Evolutionary conservation across 1,140 invertebrate species (phyloP), one percentile per base, ranked within the genome.

Genomic region (Drosophila littoralis): DNA sequence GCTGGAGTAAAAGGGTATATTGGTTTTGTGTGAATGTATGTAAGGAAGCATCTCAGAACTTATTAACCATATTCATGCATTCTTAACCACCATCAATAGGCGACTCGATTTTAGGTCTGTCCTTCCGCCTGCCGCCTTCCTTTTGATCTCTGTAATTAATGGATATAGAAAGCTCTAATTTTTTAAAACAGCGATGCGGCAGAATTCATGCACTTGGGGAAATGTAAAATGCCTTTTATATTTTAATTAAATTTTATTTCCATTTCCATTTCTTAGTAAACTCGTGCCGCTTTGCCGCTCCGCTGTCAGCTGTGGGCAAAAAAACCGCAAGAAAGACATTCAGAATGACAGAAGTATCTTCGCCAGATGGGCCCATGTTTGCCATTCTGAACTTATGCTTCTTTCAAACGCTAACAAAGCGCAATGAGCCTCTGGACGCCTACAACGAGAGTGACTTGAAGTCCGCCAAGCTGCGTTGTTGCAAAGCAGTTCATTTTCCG

Each of bases 301-400:
- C 17, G 1, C 13, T 84, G 0, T 35, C 1, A 0, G 51, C 67
- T 1, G 9, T 55, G 2, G 3, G 2, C 7, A 43, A 28, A 32
- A 46, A 2, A 12, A 9, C 46, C 0, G 33, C 33, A 0, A 15
- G 35, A 2, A 28, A 17, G 1, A 33, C 45, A 0, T 42, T 3
- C 5, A 6, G 45, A 8, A 9, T 4, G n/a, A 9, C 42, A 0
- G 22, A 13, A 2, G 2, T 1, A 4, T 3, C 4, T 7, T 3
- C 12, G 2, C 7, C 17, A 0, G 4, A 10, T 2, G 8, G 15
- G 32, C 71, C 77, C 0, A 78, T 83, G 65, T 90, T 89, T 40
- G 67, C 71, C 42, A 78, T 79, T 15, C 13, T 89, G 10, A 84
- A 84, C 22, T 40, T 89, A 9, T 89, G 85, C 15, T 84, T 89